phyloP scores from a whole-genome alignment of 1,140 invertebrate genomes.

The Philotrypesis tridentata region DNA sequence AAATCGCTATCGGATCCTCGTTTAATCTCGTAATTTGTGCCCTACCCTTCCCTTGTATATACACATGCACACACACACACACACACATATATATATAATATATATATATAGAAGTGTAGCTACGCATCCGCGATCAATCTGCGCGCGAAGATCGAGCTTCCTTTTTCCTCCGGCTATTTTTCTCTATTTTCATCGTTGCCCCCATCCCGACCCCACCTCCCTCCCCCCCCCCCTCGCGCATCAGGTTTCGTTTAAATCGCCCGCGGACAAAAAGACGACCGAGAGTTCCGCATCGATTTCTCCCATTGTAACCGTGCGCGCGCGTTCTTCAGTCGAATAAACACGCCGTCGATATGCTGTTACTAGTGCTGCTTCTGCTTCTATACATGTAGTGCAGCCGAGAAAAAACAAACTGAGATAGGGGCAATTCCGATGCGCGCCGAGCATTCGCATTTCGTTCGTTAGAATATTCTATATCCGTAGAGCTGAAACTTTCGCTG shows the following conservation, averaged over 20 bases:
- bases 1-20: conserved; percentile 59
- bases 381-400: no score
- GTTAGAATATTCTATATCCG: no score
- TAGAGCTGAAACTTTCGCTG: no score
- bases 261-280: not conserved
- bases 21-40: conserved; percentile 63
- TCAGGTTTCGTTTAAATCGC: not conserved
- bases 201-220: no score
- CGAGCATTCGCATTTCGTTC: conserved; percentile 21
- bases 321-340: conserved; percentile 18
- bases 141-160: not conserved
- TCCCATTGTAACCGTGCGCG: not conserved
- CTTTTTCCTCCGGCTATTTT: not conserved
- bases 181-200: not conserved
- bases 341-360: not conserved
- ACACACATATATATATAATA: conserved; percentile 45
- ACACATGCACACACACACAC: conserved; percentile 17
- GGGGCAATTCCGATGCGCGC: not conserved
- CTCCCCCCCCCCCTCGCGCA: no score
- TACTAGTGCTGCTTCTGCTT: no score
- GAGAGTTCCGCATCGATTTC: conserved; percentile 19
- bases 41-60: conserved; percentile 1
- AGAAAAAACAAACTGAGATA: no score
- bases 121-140: conserved; percentile 19
- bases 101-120: no score